A percentile compares a stretch with the other conserved stretches of the same genome.
phyloP scores from a whole-genome alignment of 2,113 vertebrate species.

The Beaufortia kweichowensis region DNA sequence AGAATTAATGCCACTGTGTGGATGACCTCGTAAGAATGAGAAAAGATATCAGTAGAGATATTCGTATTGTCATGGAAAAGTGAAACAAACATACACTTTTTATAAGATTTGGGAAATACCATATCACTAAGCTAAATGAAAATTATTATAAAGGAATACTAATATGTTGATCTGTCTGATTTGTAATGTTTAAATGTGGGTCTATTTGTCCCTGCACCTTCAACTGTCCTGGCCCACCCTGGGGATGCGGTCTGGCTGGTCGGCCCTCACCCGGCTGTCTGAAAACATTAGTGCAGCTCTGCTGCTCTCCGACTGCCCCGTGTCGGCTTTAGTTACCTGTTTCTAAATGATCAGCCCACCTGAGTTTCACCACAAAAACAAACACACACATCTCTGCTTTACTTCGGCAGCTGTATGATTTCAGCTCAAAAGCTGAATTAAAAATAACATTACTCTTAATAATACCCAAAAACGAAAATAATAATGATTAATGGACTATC shows the following conservation, averaged over 20 bases:
- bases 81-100: slow-evolving; percentile 29
- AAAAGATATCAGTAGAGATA: slow-evolving; percentile 46
- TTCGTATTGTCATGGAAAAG: slow-evolving; percentile 37
- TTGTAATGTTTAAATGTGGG: slow-evolving; percentile 1
- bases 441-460: neutral
- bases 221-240: slow-evolving; percentile 19
- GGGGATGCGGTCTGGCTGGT: slow-evolving; percentile 34
- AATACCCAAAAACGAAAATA: neutral
- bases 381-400: slow-evolving; percentile 3
- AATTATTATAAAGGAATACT: neutral
- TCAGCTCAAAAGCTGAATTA: neutral
- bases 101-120: neutral
- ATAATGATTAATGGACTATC: neutral
- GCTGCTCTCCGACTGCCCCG: slow-evolving; percentile 29
- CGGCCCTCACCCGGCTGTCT: slow-evolving; percentile 47
- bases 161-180: neutral
- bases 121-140: neutral
- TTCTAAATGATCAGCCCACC: slow-evolving; percentile 7
- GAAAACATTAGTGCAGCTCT: slow-evolving; percentile 51
- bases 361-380: slow-evolving; percentile 34
- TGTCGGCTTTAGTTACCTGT: slow-evolving; percentile 40
- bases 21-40: slow-evolving; percentile 47
- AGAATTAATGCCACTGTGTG: slow-evolving; percentile 61
- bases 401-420: neutral
- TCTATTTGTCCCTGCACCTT: slow-evolving; percentile 32